Base-by-base conservation (phyloP, 2,888 invertebrate species). In the Tenthredo mesomela region DNA sequence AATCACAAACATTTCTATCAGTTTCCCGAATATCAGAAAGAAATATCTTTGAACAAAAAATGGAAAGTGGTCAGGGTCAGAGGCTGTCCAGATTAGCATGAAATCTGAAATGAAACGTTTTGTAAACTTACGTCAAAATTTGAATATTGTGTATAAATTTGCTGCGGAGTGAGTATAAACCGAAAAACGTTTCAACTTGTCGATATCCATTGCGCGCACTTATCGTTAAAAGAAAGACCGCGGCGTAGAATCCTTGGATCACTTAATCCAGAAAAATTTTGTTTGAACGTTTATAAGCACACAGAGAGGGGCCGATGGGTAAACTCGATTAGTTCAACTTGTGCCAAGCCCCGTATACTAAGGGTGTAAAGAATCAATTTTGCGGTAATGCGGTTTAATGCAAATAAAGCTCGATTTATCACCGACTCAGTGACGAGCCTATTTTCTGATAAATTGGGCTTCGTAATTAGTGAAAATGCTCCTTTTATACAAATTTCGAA, bases 311-410 rank as follows among this genome's bases (percentile, higher is more conserved):
- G 33, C 18, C 67, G 33, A 33, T 18, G 1, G 25, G 67, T 67
- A 29, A 67, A 67, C 33, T 29, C 33, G 21, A 43, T 43, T 73
- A 73, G 10, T 73, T 73, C 21, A 43, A 73, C 40, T 70, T 7
- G 70, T 37, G 71, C 71, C 71, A 43, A 73, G 71, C 71, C 71
- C 71, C 43, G 43, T 40, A 25, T 40, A 25, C 71, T 21, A 10
- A 73, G 9, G 43, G 40, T 25, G n/a, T 43, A 73, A 73, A 73
- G 25, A 73, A 73, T 73, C 40, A 43, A 21, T 73, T 43, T 73
- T 73, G 29, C 29, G 43, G 43, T 43, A 21, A 73, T 73, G 25
- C 3, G 71, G n/a, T 43, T 43, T 5, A 12, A 12, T n/a, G n/a
- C n/a, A 43, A 73, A 73, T 12, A 73, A 73, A 33, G 33, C 33